These are phyloP conservation scores for Conomelus anceps DNA, from an alignment of 2,888 invertebrate genomes.

Conservation along the genomic window DNA sequence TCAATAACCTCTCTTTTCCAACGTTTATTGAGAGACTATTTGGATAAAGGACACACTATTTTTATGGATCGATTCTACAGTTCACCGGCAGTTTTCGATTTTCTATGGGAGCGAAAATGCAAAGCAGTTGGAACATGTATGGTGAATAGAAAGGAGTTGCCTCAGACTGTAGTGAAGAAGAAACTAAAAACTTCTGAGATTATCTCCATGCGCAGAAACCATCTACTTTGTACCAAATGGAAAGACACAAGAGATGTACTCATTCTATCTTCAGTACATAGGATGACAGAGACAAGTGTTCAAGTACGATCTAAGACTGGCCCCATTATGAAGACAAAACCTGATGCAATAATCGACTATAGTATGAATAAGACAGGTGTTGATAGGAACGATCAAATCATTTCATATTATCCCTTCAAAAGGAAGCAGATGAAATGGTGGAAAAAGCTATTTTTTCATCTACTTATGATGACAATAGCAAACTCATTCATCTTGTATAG, in stretches of 20 bases:
- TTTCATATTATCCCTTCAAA: neutral
- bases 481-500: neutral
- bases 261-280: slow-evolving; percentile 16
- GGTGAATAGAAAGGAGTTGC: slow-evolving; percentile 9
- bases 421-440: slow-evolving; percentile 2
- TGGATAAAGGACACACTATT: slow-evolving; percentile 1
- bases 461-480: neutral
- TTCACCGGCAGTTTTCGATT: slow-evolving; percentile 16
- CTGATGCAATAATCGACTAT: neutral
- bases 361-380: neutral
- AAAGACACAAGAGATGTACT: slow-evolving; percentile 14
- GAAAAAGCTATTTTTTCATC: slow-evolving; percentile 2
- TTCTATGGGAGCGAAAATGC: slow-evolving; percentile 1
- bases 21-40: neutral
- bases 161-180: slow-evolving; percentile 7
- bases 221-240: slow-evolving; percentile 14
- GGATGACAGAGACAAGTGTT: slow-evolving; percentile 19
- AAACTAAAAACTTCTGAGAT: slow-evolving; percentile 4
- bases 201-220: slow-evolving; percentile 5
- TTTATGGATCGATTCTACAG: slow-evolving; percentile 12
- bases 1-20: slow-evolving; percentile 13
- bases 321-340: neutral
- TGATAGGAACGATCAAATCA: neutral
- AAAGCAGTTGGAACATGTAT: slow-evolving; percentile 12
- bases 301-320: neutral